Percentiles rank a stretch among this genome's conserved stretches.
Evolutionary conservation across 2,888 invertebrate genomes (phyloP).

Genomic region (Temnothorax rugatulus): DNA sequence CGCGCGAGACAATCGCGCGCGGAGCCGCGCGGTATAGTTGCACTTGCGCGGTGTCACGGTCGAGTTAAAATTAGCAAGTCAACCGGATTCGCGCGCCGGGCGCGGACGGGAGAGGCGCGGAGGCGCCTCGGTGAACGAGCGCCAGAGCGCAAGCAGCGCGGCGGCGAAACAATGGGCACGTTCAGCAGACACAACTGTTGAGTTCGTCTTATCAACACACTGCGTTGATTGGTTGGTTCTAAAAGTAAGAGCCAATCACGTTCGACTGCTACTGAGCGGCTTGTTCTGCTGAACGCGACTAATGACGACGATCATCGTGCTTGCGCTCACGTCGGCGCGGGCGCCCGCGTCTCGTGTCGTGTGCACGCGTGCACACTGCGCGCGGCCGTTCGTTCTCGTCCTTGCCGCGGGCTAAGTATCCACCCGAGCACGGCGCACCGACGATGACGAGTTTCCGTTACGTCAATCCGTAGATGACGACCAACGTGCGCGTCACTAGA

Average conservation of each 20-base stretch:
- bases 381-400: slow-evolving; percentile 6
- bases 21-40: slow-evolving; percentile 75
- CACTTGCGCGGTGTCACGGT: slow-evolving; percentile 85
- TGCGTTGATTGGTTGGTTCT: no score
- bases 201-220: no score
- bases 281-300: no score
- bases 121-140: slow-evolving; percentile 60
- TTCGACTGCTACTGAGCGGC: no score
- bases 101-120: slow-evolving; percentile 55
- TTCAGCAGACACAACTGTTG: no score
- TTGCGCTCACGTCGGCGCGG: slow-evolving; percentile 10
- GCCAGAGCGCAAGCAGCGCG: slow-evolving; percentile 3
- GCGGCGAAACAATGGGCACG: slow-evolving; percentile 62
- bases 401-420: slow-evolving; percentile 31
- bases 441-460: slow-evolving; percentile 18
- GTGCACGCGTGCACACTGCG: neutral
- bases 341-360: slow-evolving; percentile 9
- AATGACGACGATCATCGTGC: slow-evolving; percentile 35
- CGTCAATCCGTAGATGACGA: slow-evolving; percentile 20
- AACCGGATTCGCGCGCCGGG: slow-evolving; percentile 80
- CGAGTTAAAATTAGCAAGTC: slow-evolving; percentile 86
- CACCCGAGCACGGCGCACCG: neutral
- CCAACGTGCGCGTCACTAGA: neutral
- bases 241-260: no score
- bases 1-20: slow-evolving; percentile 77